Conservation (phyloP, 2,113 vertebrate species). For the Pangasianodon hypophthalmus region DNA sequence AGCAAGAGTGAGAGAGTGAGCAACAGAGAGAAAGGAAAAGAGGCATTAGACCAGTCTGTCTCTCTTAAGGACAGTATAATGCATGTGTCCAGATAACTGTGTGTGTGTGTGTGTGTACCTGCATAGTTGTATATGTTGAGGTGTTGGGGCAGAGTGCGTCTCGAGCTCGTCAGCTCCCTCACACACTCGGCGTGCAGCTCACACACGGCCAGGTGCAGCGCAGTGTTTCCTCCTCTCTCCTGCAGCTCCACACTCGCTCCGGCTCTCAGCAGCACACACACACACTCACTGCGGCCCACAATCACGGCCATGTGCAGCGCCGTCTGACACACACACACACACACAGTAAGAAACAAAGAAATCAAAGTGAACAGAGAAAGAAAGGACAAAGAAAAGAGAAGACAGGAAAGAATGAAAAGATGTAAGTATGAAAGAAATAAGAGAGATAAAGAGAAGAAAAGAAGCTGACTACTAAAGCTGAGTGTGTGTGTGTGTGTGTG, state of each 20-base stretch:
- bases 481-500: not conserved
- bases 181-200: slow-evolving; percentile 63
- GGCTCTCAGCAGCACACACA: slow-evolving; percentile 65
- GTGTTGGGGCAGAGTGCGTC: slow-evolving; percentile 54
- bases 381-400: not conserved
- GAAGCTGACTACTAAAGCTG: not conserved
- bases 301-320: slow-evolving; percentile 79
- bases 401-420: not conserved
- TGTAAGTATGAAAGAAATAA: too few relatives aligned
- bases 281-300: slow-evolving; percentile 66
- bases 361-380: not conserved
- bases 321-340: slow-evolving; percentile 62
- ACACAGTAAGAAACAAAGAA: not conserved
- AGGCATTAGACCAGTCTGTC: not conserved
- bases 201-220: slow-evolving; percentile 76
- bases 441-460: not conserved
- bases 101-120: slow-evolving; percentile 56
- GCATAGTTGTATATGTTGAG: slow-evolving; percentile 73
- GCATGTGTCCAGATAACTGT: not conserved
- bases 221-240: slow-evolving; percentile 75
- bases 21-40: not conserved
- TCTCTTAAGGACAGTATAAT: not conserved
- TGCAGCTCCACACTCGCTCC: slow-evolving; percentile 66
- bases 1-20: not conserved
- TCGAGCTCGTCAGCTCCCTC: slow-evolving; percentile 60